A percentile compares a stretch with the other conserved stretches of the same genome.
Conservation (phyloP, 2,888 invertebrate species). For the Candidula unifasciata region DNA sequence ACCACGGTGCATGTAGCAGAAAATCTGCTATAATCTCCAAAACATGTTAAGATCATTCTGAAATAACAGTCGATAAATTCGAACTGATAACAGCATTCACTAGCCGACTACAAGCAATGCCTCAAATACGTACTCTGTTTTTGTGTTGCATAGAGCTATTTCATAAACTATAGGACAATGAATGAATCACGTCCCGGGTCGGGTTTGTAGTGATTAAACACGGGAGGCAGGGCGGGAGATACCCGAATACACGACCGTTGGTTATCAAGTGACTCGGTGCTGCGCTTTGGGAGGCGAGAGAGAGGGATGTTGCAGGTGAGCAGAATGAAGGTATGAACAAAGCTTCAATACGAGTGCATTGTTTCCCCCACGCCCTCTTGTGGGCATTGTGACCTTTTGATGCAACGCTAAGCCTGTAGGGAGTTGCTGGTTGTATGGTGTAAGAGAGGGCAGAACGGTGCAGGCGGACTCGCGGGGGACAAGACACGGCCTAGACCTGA, state of each 20-base stretch:
- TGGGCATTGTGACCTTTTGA: neutral
- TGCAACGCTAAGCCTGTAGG: neutral
- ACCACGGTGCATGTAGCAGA: neutral
- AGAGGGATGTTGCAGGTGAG: neutral
- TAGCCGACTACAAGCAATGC: neutral
- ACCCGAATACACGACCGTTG: neutral
- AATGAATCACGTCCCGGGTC: neutral
- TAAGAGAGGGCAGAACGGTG: slow-evolving; percentile 12
- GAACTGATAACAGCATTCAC: slow-evolving; percentile 27
- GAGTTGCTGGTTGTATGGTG: slow-evolving; percentile 2
- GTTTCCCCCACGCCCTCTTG: neutral
- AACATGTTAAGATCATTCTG: neutral
- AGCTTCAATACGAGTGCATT: slow-evolving; percentile 7
- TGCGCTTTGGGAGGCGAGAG: neutral
- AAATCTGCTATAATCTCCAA: slow-evolving; percentile 15
- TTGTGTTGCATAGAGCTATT: slow-evolving; percentile 18
- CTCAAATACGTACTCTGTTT: neutral
- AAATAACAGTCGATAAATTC: slow-evolving; percentile 27
- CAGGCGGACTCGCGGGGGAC: neutral
- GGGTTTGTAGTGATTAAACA: neutral
- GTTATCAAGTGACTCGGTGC: neutral
- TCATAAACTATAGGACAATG: slow-evolving; percentile 20
- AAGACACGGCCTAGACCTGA: neutral
- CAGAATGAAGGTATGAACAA: slow-evolving; percentile 8
- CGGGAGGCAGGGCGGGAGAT: neutral